Base-by-base conservation (phyloP, 2,113 vertebrate species). In the Nothocercus nigrocapillus region DNA sequence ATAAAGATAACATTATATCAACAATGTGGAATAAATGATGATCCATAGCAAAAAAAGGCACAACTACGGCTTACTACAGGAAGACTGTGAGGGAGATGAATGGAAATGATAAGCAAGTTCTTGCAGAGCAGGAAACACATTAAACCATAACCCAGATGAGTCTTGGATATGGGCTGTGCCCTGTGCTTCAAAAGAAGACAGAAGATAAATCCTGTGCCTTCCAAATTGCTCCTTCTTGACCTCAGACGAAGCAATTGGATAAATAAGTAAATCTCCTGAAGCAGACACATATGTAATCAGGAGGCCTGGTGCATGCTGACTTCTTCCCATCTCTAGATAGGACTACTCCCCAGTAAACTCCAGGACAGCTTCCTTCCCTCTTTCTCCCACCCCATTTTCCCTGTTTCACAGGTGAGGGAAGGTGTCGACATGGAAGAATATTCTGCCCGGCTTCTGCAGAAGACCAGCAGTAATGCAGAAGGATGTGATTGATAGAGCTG, bases 211-310 rank as follows among this genome's bases (percentile, higher is more conserved):
- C 0, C 47, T 49, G 0, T 7, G n/a, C 11, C 44, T 51, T 53
- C 59, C 67, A 67, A 27, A 59, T 5, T 12, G 25, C 28, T 18
- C 27, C 32, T 73, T 45, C 32, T 51, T n/a, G 17, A 30, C 21
- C 42, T 58, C 30, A 4, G 22, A 45, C 24, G 0, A 0, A 73
- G 6, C 36, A 13, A 13, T 19, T 28, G 22, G 27, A 53, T 53
- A 45, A 27, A 3, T 32, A 72, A 32, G 4, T 11, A 20, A 61
- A 53, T 66, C 21, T 21, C 27, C 14, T 15, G 14, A 28, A 54
- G 8, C 81, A 59, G 36, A 32, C 17, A 0, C 16, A 10, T 25
- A 12, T 1, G 19, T 42, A 59, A 11, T 0, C 5, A 13, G 53
- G 44, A 85, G 51, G 51, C 30, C 51, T 3, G 7, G 11, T n/a